phyloP scores from a whole-genome alignment of 1,140 invertebrate species.

The Doryteuthis pealeii region DNA sequence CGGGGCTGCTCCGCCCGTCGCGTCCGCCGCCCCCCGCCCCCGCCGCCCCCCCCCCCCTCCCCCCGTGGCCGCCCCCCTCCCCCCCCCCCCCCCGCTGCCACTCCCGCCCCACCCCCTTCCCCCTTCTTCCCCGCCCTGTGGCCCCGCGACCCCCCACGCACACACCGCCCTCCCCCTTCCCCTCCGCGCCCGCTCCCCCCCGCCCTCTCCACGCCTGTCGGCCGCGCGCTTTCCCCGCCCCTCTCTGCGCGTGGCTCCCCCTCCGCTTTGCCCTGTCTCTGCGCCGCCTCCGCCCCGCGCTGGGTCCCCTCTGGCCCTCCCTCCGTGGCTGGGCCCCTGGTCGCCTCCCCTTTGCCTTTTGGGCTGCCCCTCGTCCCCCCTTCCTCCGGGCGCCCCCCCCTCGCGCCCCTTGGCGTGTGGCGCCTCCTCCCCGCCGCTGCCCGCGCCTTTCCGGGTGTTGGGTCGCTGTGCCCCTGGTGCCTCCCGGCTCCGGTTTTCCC shows the following conservation, averaged over 20 bases:
- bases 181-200: not conserved
- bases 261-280: not conserved
- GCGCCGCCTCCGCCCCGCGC: not conserved
- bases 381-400: constrained; percentile 14
- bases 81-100: not conserved
- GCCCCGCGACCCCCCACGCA: not conserved
- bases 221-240: constrained; percentile 1
- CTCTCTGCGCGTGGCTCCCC: constrained; percentile 7
- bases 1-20: not conserved
- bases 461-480: no score
- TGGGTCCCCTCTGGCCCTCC: constrained; percentile 13
- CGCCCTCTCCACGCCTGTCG: constrained; percentile 1
- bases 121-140: constrained; percentile 15
- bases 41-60: no score
- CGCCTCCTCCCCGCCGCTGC: no score
- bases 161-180: not conserved
- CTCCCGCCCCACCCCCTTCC: constrained; percentile 18
- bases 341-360: constrained; percentile 19
- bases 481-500: constrained; percentile 17
- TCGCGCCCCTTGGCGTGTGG: constrained; percentile 22
- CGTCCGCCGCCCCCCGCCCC: no score
- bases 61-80: no score
- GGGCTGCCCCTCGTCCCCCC: constrained; percentile 16
- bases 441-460: no score
- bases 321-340: constrained; percentile 13